Percentiles rank a stretch among this genome's conserved stretches.
Conservation (phyloP, 1,140 invertebrate species). For the Musca domestica region DNA sequence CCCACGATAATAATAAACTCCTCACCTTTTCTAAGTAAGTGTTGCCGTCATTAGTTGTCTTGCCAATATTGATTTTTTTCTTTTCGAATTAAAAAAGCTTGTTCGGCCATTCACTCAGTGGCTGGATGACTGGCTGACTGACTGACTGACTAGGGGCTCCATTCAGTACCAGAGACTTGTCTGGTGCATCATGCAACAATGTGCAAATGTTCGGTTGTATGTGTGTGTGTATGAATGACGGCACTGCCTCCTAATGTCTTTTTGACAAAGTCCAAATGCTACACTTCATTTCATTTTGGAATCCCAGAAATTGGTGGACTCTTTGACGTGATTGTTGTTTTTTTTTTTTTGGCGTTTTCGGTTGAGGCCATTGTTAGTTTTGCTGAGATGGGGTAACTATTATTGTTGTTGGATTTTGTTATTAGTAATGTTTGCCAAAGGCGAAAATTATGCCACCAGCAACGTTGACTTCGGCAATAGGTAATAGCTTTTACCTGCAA, state of each 20-base stretch:
- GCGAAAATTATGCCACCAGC: slow-evolving; percentile 13
- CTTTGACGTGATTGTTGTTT: not conserved
- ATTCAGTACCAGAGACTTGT: too few relatives aligned
- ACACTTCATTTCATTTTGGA: not conserved
- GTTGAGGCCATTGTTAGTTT: too few relatives aligned
- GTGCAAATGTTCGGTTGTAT: too few relatives aligned
- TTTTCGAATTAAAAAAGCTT: not conserved
- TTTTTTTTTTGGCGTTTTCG: not conserved
- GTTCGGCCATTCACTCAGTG: not conserved
- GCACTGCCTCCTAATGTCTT: not conserved
- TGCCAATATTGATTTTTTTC: not conserved
- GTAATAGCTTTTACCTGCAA: slow-evolving; percentile 12
- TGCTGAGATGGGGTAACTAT: too few relatives aligned
- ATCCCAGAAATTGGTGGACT: not conserved
- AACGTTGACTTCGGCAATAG: not conserved
- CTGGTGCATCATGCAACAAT: too few relatives aligned
- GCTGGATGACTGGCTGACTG: not conserved
- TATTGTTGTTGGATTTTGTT: slow-evolving; percentile 2
- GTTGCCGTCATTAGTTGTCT: not conserved
- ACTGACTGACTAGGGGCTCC: too few relatives aligned
- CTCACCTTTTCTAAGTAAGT: slow-evolving; percentile 13
- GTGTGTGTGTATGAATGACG: too few relatives aligned
- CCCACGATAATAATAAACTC: slow-evolving; percentile 8
- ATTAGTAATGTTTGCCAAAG: not conserved
- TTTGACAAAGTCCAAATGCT: not conserved